These are phyloP conservation scores for Siphamia tubifer DNA, from an alignment of 2,113 vertebrate genomes.

Conservation along the genomic window DNA sequence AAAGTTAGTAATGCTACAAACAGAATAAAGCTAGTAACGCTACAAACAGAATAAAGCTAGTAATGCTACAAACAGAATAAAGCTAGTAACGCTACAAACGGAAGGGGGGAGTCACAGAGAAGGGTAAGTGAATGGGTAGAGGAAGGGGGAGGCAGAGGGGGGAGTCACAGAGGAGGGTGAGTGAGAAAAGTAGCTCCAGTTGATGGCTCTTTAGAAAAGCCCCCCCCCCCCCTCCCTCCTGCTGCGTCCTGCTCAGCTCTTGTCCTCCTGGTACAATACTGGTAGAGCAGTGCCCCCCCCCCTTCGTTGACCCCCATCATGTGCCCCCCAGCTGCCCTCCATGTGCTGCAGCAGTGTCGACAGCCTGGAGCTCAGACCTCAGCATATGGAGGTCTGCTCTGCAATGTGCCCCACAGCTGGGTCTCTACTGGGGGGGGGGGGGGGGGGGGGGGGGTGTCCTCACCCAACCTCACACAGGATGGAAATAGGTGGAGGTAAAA, in stretches of 20 bases:
- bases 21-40: no score
- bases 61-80: no score
- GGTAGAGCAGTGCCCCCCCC: constrained; percentile 43
- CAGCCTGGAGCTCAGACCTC: constrained; percentile 73
- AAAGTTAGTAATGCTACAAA: no score
- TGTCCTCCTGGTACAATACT: constrained; percentile 77
- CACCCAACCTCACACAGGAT: background rate
- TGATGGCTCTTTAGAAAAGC: constrained; percentile 78
- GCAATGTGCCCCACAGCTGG: constrained; percentile 71
- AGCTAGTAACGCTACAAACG: no score
- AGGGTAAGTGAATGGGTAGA: constrained; percentile 3
- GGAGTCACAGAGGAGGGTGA: constrained; percentile 40
- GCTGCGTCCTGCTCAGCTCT: constrained; percentile 75
- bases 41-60: no score
- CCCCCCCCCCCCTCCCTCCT: constrained; percentile 71
- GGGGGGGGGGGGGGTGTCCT: background rate
- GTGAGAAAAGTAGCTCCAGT: constrained; percentile 79
- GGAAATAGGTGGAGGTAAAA: background rate
- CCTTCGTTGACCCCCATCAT: constrained; percentile 46
- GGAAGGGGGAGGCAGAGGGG: constrained; percentile 3
- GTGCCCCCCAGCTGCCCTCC: constrained; percentile 71
- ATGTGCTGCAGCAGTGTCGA: constrained; percentile 58
- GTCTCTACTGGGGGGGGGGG: constrained; percentile 51
- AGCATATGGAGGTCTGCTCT: constrained; percentile 75
- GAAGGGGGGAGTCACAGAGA: no score